A percentile compares a stretch with the other conserved stretches of the same genome.
Conservation (phyloP, 2,797 vertebrate genomes). For the Harpagifer antarcticus region DNA sequence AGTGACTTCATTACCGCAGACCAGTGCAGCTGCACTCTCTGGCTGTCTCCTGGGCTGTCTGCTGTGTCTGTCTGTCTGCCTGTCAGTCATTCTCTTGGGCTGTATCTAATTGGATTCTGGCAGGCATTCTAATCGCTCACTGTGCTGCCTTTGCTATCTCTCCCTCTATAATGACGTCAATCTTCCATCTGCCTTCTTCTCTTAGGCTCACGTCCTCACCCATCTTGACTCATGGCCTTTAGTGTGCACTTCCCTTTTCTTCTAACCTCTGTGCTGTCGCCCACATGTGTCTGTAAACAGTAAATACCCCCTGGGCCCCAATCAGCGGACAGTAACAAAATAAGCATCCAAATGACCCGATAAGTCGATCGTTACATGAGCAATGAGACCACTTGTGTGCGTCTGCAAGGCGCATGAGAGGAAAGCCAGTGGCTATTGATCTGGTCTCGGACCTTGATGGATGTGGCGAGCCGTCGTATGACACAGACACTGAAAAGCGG, state of each 20-base stretch:
- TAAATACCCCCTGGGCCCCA: slow-evolving; percentile 55
- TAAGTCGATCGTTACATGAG: slow-evolving; percentile 78
- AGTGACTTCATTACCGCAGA: slow-evolving; percentile 85
- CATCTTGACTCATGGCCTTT: slow-evolving; percentile 22
- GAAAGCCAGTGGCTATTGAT: slow-evolving; percentile 75
- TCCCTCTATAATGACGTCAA: slow-evolving; percentile 31
- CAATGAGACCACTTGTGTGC: slow-evolving; percentile 69
- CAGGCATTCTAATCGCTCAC: slow-evolving; percentile 58
- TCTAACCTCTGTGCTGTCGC: slow-evolving; percentile 24
- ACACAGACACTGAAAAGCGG: slow-evolving; percentile 48
- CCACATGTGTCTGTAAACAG: slow-evolving; percentile 49
- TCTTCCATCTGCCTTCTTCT: slow-evolving; percentile 40
- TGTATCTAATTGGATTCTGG: slow-evolving; percentile 75
- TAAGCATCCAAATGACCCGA: slow-evolving; percentile 76
- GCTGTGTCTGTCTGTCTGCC: slow-evolving; percentile 59
- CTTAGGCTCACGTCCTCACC: slow-evolving; percentile 17
- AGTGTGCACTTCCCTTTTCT: slow-evolving; percentile 19
- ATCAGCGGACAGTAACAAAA: slow-evolving; percentile 73
- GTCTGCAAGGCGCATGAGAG: slow-evolving; percentile 58
- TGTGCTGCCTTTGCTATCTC: slow-evolving; percentile 40
- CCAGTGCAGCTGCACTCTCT: slow-evolving; percentile 75
- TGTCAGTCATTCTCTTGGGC: slow-evolving; percentile 62
- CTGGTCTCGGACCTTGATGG: slow-evolving; percentile 69
- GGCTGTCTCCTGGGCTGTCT: slow-evolving; percentile 66
- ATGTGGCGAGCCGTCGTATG: slow-evolving; percentile 61